Conservation (phyloP, 2,113 vertebrate species). For the Tautogolabrus adspersus region DNA sequence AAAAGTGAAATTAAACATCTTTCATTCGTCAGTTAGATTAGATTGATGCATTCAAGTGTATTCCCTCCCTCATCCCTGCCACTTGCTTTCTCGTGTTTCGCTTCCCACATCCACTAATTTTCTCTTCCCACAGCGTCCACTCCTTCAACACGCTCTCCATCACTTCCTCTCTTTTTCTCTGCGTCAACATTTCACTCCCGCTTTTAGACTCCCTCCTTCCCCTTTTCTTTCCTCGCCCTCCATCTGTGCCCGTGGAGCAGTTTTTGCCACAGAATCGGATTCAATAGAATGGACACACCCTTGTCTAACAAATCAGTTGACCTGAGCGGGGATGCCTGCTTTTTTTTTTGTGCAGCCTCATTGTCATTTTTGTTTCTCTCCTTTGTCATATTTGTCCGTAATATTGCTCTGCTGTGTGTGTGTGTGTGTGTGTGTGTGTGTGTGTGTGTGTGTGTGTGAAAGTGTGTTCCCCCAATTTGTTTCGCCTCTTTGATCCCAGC, state of each 20-base stretch:
- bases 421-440: background rate
- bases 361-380: slow-evolving; percentile 19
- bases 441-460: background rate
- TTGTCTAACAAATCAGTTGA: slow-evolving; percentile 15
- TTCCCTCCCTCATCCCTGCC: background rate
- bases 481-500: slow-evolving; percentile 67
- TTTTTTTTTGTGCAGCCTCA: background rate
- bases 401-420: slow-evolving; percentile 5
- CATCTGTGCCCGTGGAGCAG: slow-evolving; percentile 65
- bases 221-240: slow-evolving; percentile 26
- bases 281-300: slow-evolving; percentile 31
- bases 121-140: slow-evolving; percentile 1
- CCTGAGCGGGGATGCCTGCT: slow-evolving; percentile 4
- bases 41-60: background rate
- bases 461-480: slow-evolving; percentile 35
- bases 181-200: slow-evolving; percentile 31
- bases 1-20: background rate
- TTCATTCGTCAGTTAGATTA: background rate
- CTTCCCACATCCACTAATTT: background rate
- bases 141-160: slow-evolving; percentile 30
- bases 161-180: background rate
- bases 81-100: background rate
- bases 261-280: slow-evolving; percentile 22
- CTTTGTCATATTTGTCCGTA: slow-evolving; percentile 13
- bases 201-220: slow-evolving; percentile 5